Conservation (phyloP, 2,113 vertebrate genomes). For the Cryptotis parvus region DNA sequence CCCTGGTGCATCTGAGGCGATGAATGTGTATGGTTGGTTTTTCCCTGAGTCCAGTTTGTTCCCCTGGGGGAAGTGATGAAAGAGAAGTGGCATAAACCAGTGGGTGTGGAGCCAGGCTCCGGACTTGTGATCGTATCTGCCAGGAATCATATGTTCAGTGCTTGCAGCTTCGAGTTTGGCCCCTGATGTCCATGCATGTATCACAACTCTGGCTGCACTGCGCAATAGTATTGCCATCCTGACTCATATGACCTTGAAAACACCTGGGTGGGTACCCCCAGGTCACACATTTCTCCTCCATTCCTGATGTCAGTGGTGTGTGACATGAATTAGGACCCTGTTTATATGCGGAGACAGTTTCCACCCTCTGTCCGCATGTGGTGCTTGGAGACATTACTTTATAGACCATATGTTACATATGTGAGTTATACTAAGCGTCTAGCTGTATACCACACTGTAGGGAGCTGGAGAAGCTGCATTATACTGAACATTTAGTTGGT, state of each 20-base stretch:
- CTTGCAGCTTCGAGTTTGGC: no score
- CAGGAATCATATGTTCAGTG: not conserved
- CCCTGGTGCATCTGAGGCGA: constrained; percentile 10
- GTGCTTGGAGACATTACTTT: not conserved
- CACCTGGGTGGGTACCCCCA: no score
- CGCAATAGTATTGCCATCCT: no score
- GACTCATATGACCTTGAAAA: not conserved
- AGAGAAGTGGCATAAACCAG: rapidly evolving
- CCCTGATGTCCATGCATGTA: no score
- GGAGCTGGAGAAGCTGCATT: no score
- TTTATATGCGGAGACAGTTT: no score
- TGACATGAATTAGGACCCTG: not conserved
- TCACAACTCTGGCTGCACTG: no score
- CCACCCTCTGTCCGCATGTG: not conserved
- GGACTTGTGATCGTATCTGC: rapidly evolving
- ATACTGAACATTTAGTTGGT: no score
- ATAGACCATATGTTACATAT: not conserved
- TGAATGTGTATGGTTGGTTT: not conserved
- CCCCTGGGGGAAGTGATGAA: rapidly evolving
- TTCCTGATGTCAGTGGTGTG: not conserved
- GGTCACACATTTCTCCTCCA: no score
- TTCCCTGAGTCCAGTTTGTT: constrained; percentile 6
- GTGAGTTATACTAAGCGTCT: no score
- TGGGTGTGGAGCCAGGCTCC: rapidly evolving
- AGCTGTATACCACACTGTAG: no score